Percentiles rank a stretch among this genome's conserved stretches.
phyloP scores from a whole-genome alignment of 1,140 invertebrate genomes.

The Pseudobourletiella spinata region DNA sequence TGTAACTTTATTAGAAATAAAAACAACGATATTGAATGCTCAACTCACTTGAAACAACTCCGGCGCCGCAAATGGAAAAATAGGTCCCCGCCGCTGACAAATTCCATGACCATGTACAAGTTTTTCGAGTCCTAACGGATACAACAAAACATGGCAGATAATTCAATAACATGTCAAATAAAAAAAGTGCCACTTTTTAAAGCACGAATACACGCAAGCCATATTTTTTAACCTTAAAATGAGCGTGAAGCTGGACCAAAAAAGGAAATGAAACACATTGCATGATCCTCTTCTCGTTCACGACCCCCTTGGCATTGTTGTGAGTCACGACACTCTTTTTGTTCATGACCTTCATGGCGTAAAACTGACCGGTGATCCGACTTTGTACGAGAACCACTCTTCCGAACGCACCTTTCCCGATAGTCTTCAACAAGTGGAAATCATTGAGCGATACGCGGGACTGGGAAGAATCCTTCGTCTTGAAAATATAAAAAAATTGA shows the following conservation, averaged over 20 bases:
- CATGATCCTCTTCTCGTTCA: not conserved
- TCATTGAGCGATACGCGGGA: too few relatives aligned
- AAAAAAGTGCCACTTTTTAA: too few relatives aligned
- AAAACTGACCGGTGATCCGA: conserved; percentile 64
- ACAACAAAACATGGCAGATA: too few relatives aligned
- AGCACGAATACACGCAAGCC: too few relatives aligned
- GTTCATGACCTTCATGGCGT: conserved; percentile 84
- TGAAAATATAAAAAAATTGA: too few relatives aligned
- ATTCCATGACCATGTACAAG: conserved; percentile 57
- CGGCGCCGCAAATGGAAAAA: conserved; percentile 48
- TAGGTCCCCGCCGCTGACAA: conserved; percentile 56
- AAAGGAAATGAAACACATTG: not conserved
- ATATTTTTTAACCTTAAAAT: conserved; percentile 6
- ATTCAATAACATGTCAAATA: too few relatives aligned
- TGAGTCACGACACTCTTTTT: conserved; percentile 68
- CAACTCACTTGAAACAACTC: conserved; percentile 31
- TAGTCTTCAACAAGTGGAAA: not conserved
- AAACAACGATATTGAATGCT: conserved; percentile 36
- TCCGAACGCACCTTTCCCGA: conserved; percentile 95
- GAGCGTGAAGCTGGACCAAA: not conserved
- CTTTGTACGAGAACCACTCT: conserved; percentile 99
- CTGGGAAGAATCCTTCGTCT: too few relatives aligned
- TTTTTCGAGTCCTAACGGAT: conserved; percentile 55
- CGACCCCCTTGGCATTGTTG: not conserved
- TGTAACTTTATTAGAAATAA: too few relatives aligned